Base-by-base conservation (phyloP, 2,797 vertebrate species). In the Cichlasoma orientale region DNA sequence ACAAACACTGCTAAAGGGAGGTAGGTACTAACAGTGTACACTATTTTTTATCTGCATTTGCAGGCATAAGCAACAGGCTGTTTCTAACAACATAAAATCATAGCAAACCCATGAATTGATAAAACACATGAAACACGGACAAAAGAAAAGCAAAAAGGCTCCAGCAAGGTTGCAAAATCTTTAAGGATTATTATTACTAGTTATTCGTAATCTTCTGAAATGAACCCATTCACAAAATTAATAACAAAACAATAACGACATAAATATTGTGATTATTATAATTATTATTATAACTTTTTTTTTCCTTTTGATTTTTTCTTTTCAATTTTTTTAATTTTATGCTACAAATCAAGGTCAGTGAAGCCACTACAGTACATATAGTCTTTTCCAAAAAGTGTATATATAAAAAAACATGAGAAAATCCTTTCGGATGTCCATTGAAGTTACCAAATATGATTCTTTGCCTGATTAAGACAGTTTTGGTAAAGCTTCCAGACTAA, bases 1-100 rank as follows among this genome's bases (percentile, higher is more conserved):
- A 91, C 66, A 92, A 93, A 90, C 82, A 91, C 72, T 57, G 82
- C 66, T 50, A 72, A 76, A 61, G 33, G 57, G 56, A 53, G n/a
- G 72, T 54, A 73, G 50, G 70, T 53, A 72, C 58, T 31, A 27
- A 75, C 75, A 72, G 29, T 71, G 52, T 81, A 69, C 59, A 66
- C 57, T 74, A 81, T 74, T 36, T 80, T 86, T 70, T 78, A 44
- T 77, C 11, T 74, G 61, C 58, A 75, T 72, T 82, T 77, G 77
- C 29, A 73, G 68, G 18, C 31, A 59, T 44, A 70, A 44, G 56
- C 76, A 81, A 73, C 61, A 63, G 41, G 33, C 53, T 47, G 27
- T 71, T 78, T 82, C 19, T 58, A 70, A 56, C 23, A 47, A 19
- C 5, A 13, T 27, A n/a, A 19, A 29, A 59, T 71, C 4, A 56